These are phyloP conservation scores for Benthosema pterotum DNA, from an alignment of 2,797 vertebrate genomes.

Conservation along the genomic window DNA sequence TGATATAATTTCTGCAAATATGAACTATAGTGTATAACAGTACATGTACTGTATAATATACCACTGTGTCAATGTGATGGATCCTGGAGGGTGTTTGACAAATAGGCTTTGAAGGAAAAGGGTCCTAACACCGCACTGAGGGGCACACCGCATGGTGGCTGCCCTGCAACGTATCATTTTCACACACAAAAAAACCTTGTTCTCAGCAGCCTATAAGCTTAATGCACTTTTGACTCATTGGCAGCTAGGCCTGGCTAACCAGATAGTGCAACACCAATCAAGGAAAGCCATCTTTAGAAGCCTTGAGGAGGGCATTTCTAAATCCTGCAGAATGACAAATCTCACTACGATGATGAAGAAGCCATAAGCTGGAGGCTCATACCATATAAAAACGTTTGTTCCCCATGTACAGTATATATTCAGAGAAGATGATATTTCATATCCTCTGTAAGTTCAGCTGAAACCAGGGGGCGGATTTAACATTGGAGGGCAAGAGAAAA, in stretches of 20 bases:
- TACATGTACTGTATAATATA: too few relatives aligned
- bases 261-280: conserved; percentile 50
- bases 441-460: conserved; percentile 18
- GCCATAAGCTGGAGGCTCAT: conserved; percentile 36
- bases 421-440: conserved; percentile 37
- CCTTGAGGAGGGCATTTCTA: conserved; percentile 49
- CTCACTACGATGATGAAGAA: conserved; percentile 43
- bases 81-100: too few relatives aligned
- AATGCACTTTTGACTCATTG: conserved; percentile 32
- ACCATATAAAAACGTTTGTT: conserved; percentile 55
- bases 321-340: conserved; percentile 58
- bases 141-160: conserved; percentile 4
- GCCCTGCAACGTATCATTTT: conserved; percentile 32
- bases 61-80: too few relatives aligned
- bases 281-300: conserved; percentile 49
- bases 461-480: too few relatives aligned
- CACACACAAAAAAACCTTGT: conserved; percentile 27
- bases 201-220: conserved; percentile 1
- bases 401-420: conserved; percentile 54
- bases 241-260: conserved; percentile 23
- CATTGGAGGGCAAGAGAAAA: too few relatives aligned
- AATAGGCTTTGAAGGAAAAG: conserved; percentile 22
- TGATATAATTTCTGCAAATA: conserved; percentile 6
- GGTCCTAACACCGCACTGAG: conserved; percentile 3
- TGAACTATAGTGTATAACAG: too few relatives aligned